Evolutionary conservation across 2,113 vertebrate genomes (phyloP), one percentile per base, ranked within the genome.

Genomic region (Noctilio leporinus): DNA sequence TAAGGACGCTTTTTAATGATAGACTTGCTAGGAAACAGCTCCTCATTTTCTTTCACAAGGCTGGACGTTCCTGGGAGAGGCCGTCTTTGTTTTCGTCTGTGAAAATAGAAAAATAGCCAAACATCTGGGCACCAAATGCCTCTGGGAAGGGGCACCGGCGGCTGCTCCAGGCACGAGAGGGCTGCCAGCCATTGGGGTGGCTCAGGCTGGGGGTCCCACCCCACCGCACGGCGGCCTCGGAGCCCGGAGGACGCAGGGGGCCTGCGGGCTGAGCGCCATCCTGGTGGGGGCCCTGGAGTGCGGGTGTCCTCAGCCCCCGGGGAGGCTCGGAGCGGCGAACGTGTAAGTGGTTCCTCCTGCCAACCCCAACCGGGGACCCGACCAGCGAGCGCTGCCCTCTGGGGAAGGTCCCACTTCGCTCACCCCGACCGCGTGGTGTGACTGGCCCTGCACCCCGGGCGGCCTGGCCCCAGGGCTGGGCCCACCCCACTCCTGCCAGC

Each of bases 101-200:
- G 5, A 59, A 86, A 97, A 84, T 17, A 89, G 62, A 65, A 95
- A 86, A 89, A n/a, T 15, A 64, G 86, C 64, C 35, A 51, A 96
- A 92, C 87, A 96, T 96, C 95, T 94, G 94, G 89, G 80, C 55
- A 81, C 92, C 94, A 94, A 95, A 91, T 92, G 87, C 80, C 20
- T 88, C 55, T 64, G 12, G 15, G 19, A 0, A 4, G 47, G 9
- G n/a, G 11, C 4, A 2, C 8, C 1, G 10, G 35, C 4, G 1
- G 51, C 3, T 11, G 5, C 15, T n/a, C 86, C n/a, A 3, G 26
- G 57, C 45, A 1, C 0, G 62, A 10, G 0, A 20, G 14, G 5
- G 19, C 12, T n/a, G 43, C 67, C 9, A 20, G 38, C 35, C 15
- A 1, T 59, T 19, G 2, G 20, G 10, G 33, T 26, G 62, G 47